Evolutionary conservation across 2,888 invertebrate species (phyloP).

Genomic region (Calliopum simillimum): DNA sequence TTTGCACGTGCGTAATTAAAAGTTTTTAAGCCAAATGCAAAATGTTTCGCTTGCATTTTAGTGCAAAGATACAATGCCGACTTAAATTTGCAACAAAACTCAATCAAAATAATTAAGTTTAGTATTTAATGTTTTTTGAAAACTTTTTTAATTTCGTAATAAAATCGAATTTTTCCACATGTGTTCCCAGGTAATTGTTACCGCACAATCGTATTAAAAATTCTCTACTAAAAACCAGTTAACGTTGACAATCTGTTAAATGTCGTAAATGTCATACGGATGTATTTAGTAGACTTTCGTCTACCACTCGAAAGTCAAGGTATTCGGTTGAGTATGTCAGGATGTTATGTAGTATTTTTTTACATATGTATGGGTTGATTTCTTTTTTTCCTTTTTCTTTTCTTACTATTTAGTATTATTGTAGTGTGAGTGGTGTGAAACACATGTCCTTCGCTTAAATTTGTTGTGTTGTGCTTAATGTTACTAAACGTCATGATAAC

Average conservation of each 20-base stretch:
- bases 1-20: neutral
- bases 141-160: too few relatives aligned
- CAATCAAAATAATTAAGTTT: too few relatives aligned
- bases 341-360: neutral
- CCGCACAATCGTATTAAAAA: neutral
- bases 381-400: neutral
- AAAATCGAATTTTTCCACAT: too few relatives aligned
- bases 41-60: too few relatives aligned
- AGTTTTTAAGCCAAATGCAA: too few relatives aligned
- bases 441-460: conserved; percentile 19
- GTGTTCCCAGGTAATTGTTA: neutral
- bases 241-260: neutral
- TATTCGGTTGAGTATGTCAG: neutral
- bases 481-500: conserved; percentile 1
- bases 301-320: neutral
- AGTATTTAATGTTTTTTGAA: too few relatives aligned
- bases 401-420: too few relatives aligned
- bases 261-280: neutral
- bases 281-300: neutral
- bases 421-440: conserved; percentile 10
- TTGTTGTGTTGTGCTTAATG: conserved; percentile 23
- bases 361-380: neutral
- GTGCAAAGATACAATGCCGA: too few relatives aligned
- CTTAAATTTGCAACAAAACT: too few relatives aligned
- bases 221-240: neutral